Base-by-base conservation (phyloP, 1,140 invertebrate species). In the Drosophila truncata region DNA sequence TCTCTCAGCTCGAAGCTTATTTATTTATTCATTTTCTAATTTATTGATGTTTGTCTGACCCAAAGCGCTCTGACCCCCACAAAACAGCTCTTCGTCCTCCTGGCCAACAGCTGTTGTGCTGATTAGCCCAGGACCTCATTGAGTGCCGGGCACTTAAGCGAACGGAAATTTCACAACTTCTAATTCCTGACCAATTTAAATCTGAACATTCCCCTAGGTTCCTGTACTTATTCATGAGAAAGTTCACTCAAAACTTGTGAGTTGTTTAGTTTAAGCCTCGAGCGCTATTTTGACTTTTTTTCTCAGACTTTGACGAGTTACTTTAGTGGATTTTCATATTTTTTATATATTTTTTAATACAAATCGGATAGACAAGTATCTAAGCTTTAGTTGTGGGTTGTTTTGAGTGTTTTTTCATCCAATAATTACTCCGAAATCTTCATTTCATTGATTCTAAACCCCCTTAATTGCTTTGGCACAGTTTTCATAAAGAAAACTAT, bases 11-110 rank as follows among this genome's bases (percentile, higher is more conserved):
- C 59, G 74, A 62, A 90, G 85, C 85, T 90, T 90, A 90, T 90
- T 90, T 90, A 90, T 90, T 90, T 90, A 90, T 90, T 85, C 85
- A 90, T 91, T 90, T 90, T 90, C 85, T 90, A 90, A 90, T 90
- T 90, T 90, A 90, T 90, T 90, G 85, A 90, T 90, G 85, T 90
- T 90, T 90, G 85, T 90, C 86, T 90, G 85, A 91, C 85, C 85
- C 86, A 80, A 82, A 86, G 70, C 82, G 61, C 33, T 78, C 55
- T 85, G 63, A 52, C 66, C 50, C 64, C 42, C 3, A 3, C 11
- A 9, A 31, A 42, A 13, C 8, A 46, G 31, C 52, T 10, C 3
- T 16, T 25, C 20, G 49, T 33, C 18, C 31, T 13, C 52, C 14
- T 13, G 23, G 44, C 50, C 67, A 57, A 62, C 84, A 88, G 81